Evolutionary conservation across 2,888 invertebrate genomes (phyloP), one percentile per base, ranked within the genome.

Genomic region (Helleia helle): DNA sequence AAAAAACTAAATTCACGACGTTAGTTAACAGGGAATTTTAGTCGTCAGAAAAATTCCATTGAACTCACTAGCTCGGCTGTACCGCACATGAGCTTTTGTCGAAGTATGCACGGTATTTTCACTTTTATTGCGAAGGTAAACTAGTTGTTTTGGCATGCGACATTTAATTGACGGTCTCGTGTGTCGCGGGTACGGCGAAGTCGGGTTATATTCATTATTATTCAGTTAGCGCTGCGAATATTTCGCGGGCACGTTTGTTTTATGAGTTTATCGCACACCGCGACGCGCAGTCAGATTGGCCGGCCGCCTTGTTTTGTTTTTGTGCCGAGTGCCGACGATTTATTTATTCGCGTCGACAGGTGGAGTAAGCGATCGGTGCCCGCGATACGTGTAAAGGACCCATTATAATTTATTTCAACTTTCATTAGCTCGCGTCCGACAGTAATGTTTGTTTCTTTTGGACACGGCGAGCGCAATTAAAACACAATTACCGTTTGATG

Each of bases 281-380:
- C 47, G 45, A 43, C 40, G 43, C 46, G 43, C 41, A 49, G 47
- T 44, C 44, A 38, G 38, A 41, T 38, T 38, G 46, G 44, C 36
- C 27, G 44, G 31, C 38, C 29, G 58, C 51, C 52, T 52, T 46
- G 54, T 47, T 50, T 54, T 58, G 53, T 58, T 53, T 55, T 49
- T 50, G 59, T 58, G n/a, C n/a, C n/a, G n/a, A n/a, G n/a, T 52
- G 47, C 41, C 52, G 60, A 58, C 65, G 58, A 66, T 70, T 74
- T 71, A 74, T 76, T 69, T 63, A 59, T 62, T 52, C 66, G 59
- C 67, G 67, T 42, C 71, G 74, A 70, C 76, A 81, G 77, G 75
- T 81, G 80, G 73, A 72, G 67, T 60, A 58, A 56, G 48, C 66
- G 67, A 69, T 67, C 59, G 51, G 62, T 47, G 64, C 61, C 48